A percentile compares a stretch with the other conserved stretches of the same genome.
Evolutionary conservation across 2,888 invertebrate genomes (phyloP).

Genomic region (Drosophila imparisetae): DNA sequence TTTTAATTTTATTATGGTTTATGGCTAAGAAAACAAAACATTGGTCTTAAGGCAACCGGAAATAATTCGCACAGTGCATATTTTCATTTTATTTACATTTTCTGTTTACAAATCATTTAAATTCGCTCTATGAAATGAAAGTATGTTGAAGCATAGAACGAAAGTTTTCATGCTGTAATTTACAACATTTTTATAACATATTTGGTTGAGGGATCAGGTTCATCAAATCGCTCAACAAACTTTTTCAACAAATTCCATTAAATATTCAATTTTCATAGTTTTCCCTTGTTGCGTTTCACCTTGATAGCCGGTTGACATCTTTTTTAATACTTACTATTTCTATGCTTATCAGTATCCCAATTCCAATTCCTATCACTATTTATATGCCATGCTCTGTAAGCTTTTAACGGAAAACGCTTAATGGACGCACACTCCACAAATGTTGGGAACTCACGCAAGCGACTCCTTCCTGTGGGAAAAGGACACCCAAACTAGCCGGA

Average conservation of each 20-base stretch:
- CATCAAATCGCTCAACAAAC: background rate
- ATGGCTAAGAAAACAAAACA: slow-evolving; percentile 2
- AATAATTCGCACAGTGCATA: slow-evolving; percentile 18
- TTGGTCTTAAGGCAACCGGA: slow-evolving; percentile 32
- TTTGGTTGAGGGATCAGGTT: background rate
- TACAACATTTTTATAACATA: background rate
- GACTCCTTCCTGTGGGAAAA: slow-evolving; percentile 22
- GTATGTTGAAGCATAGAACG: background rate
- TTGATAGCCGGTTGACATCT: slow-evolving; percentile 36
- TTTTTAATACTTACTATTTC: background rate
- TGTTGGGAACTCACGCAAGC: slow-evolving; percentile 56
- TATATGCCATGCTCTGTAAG: slow-evolving; percentile 28
- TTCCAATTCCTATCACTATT: slow-evolving; percentile 21
- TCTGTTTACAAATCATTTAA: slow-evolving; percentile 8
- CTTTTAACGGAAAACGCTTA: slow-evolving; percentile 45
- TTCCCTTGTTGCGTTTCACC: background rate
- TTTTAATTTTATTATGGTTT: slow-evolving; percentile 1
- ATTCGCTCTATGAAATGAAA: background rate
- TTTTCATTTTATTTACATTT: slow-evolving; percentile 30
- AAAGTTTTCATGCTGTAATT: too few relatives aligned
- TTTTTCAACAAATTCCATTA: background rate
- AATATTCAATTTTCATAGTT: background rate
- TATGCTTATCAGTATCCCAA: background rate
- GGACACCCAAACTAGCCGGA: slow-evolving; percentile 18
- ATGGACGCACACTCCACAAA: slow-evolving; percentile 46